phyloP scores from a whole-genome alignment of 1,140 invertebrate genomes.

The Wasmannia auropunctata region DNA sequence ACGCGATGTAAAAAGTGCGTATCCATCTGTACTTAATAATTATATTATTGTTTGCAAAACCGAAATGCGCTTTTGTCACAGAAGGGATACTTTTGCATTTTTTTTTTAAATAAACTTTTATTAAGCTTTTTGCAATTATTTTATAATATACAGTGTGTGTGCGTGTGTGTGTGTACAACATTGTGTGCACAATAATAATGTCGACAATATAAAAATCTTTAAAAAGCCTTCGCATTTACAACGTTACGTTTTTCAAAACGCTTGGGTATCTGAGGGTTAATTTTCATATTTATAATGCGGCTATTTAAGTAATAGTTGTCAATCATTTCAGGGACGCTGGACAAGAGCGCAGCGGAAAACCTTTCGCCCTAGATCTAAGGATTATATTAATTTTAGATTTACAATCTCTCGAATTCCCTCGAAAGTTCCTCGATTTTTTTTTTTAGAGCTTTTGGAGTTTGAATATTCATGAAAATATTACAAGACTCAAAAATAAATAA shows the following conservation, averaged over 20 bases:
- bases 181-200: background rate
- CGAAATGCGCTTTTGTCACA: background rate
- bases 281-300: background rate
- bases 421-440: background rate
- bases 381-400: background rate
- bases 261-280: background rate
- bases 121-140: conserved; percentile 32
- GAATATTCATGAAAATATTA: background rate
- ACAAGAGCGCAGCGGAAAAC: background rate
- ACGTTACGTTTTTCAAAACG: background rate
- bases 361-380: background rate
- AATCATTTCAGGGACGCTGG: conserved; percentile 12
- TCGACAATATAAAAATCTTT: background rate
- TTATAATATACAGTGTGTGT: conserved; percentile 1
- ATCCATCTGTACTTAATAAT: background rate
- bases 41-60: background rate
- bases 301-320: background rate
- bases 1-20: background rate
- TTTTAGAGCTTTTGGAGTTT: background rate
- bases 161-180: no score
- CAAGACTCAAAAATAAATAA: background rate
- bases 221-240: background rate
- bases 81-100: background rate
- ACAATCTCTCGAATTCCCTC: background rate
- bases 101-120: conserved; percentile 17